A percentile compares a stretch with the other conserved stretches of the same genome.
Conservation (phyloP, 2,888 invertebrate genomes). For the Cecidostiba fungosa region DNA sequence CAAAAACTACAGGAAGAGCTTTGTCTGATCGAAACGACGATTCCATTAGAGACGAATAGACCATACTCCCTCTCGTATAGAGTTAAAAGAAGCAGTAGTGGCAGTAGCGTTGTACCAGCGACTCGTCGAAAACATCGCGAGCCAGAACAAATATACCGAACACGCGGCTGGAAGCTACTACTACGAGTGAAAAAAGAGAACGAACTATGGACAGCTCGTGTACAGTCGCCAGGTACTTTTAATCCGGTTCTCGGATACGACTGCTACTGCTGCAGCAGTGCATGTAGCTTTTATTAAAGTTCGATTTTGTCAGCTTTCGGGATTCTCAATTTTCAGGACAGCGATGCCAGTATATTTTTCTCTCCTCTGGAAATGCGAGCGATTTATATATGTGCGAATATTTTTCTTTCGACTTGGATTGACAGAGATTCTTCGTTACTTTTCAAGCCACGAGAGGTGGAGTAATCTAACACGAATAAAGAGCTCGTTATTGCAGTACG, state of each 20-base stretch:
- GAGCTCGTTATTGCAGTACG: neutral
- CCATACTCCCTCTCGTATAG: neutral
- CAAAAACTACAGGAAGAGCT: neutral
- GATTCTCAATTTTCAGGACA: neutral
- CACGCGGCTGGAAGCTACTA: neutral
- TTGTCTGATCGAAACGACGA: slow-evolving; percentile 15
- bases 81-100: neutral
- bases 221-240: neutral
- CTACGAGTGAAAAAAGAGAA: neutral
- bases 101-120: neutral
- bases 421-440: no score
- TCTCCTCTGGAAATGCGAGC: no score
- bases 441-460: no score
- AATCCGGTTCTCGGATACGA: slow-evolving; percentile 1
- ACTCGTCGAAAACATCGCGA: neutral
- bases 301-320: slow-evolving; percentile 1
- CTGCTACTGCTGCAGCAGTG: neutral
- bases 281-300: neutral
- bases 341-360: no score
- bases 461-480: no score
- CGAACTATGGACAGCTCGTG: neutral
- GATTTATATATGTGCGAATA: no score
- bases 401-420: no score
- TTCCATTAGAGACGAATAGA: slow-evolving; percentile 31
- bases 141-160: slow-evolving; percentile 4